Percentiles rank a stretch among this genome's conserved stretches.
Conservation (phyloP, 2,113 vertebrate species). For the Alectura lathami region DNA sequence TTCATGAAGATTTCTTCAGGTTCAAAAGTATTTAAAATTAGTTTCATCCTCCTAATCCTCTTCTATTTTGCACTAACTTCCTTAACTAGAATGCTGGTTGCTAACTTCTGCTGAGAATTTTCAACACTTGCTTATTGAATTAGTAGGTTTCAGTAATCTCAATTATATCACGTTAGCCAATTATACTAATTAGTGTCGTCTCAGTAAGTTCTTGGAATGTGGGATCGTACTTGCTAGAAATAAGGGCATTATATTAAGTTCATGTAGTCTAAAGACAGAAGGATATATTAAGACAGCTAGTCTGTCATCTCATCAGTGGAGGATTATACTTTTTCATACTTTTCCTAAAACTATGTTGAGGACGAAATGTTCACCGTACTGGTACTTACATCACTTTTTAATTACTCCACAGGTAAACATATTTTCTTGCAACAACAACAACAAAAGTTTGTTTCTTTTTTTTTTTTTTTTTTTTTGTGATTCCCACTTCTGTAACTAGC, state of each 20-base stretch:
- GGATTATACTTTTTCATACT: neutral
- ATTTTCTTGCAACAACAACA: neutral
- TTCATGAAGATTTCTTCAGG: neutral
- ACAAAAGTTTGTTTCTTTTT: neutral
- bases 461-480: neutral
- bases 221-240: conserved; percentile 19
- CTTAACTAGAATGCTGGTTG: neutral
- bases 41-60: neutral
- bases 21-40: neutral
- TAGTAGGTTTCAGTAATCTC: neutral
- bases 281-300: neutral
- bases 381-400: rapidly evolving
- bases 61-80: neutral
- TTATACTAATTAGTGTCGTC: conserved; percentile 8
- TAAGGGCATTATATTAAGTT: neutral
- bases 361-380: neutral
- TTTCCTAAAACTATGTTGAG: neutral
- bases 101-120: neutral
- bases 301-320: neutral
- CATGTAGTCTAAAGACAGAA: neutral
- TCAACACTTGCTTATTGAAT: neutral
- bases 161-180: neutral
- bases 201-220: conserved; percentile 31
- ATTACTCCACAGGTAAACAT: neutral
- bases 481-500: too few species aligned